A percentile compares a stretch with the other conserved stretches of the same genome.
phyloP scores from a whole-genome alignment of 2,797 vertebrate genomes.

The Kryptopterus vitreolus region DNA sequence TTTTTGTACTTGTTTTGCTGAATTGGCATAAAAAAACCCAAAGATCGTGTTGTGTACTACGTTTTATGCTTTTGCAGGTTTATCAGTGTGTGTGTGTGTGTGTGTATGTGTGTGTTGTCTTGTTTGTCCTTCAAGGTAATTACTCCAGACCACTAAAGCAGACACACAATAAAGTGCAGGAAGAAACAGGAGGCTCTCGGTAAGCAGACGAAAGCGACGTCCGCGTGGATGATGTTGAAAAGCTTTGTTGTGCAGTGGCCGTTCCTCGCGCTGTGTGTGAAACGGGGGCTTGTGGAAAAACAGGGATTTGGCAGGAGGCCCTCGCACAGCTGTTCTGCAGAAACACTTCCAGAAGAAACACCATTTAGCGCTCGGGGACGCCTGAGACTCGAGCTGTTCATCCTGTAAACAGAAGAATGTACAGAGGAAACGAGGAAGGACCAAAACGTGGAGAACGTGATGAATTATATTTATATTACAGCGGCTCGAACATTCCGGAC shows the following conservation, averaged over 20 bases:
- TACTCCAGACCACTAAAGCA: not conserved
- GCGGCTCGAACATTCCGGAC: not conserved
- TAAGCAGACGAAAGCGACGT: not conserved
- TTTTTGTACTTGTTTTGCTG: not conserved
- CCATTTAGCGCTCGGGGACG: slow-evolving; percentile 15
- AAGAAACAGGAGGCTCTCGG: not conserved
- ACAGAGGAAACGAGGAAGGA: not conserved
- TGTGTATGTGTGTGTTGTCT: not conserved
- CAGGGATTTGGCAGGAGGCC: slow-evolving; percentile 44
- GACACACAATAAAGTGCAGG: not conserved
- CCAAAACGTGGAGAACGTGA: slow-evolving; percentile 15
- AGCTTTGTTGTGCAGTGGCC: slow-evolving; percentile 17
- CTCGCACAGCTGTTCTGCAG: slow-evolving; percentile 54
- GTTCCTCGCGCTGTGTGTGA: slow-evolving; percentile 38
- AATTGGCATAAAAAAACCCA: not conserved
- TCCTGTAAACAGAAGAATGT: slow-evolving; percentile 26
- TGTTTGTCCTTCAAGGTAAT: slow-evolving; percentile 1
- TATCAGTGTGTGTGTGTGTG: not conserved
- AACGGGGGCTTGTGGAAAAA: slow-evolving; percentile 37
- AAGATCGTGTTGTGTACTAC: not conserved
- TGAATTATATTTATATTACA: slow-evolving; percentile 28
- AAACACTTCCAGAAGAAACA: slow-evolving; percentile 53
- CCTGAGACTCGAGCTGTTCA: slow-evolving; percentile 28
- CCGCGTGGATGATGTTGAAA: slow-evolving; percentile 26
- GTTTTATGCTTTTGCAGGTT: not conserved